Conservation (phyloP, 2,113 vertebrate species). For the Cyrtonyx montezumae region DNA sequence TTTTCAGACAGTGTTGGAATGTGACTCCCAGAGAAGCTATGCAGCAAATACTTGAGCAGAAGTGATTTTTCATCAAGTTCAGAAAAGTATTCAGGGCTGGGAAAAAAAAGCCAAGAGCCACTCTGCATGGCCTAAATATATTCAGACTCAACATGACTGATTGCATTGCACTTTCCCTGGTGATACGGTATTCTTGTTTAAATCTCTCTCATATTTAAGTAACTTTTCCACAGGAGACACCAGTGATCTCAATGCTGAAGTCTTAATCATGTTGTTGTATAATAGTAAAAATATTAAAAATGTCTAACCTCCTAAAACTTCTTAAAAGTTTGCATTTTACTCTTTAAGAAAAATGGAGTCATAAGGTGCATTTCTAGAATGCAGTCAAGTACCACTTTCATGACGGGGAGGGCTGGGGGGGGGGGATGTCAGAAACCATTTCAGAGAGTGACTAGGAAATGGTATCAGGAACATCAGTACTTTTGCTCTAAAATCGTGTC, state of each 20-base stretch:
- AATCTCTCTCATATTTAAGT: background rate
- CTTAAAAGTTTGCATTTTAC: background rate
- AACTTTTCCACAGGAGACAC: background rate
- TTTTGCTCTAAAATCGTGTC: background rate
- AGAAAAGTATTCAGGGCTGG: background rate
- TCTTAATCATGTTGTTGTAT: background rate
- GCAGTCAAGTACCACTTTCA: background rate
- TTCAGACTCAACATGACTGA: background rate
- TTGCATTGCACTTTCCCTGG: background rate
- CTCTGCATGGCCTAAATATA: background rate
- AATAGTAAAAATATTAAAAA: background rate
- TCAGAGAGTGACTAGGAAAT: background rate
- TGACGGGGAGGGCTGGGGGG: background rate
- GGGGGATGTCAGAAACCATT: background rate
- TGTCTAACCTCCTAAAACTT: background rate
- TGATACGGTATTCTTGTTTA: background rate
- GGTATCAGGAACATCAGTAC: background rate
- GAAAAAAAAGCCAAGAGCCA: background rate
- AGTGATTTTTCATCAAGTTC: background rate
- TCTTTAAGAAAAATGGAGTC: background rate
- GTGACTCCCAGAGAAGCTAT: background rate
- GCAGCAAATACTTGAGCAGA: background rate
- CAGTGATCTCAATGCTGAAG: background rate
- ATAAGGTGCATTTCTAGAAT: background rate
- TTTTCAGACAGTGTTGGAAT: background rate